Percentiles rank a stretch among this genome's conserved stretches.
Evolutionary conservation across 2,113 vertebrate species (phyloP).

Genomic region (Cnemophilus loriae): DNA sequence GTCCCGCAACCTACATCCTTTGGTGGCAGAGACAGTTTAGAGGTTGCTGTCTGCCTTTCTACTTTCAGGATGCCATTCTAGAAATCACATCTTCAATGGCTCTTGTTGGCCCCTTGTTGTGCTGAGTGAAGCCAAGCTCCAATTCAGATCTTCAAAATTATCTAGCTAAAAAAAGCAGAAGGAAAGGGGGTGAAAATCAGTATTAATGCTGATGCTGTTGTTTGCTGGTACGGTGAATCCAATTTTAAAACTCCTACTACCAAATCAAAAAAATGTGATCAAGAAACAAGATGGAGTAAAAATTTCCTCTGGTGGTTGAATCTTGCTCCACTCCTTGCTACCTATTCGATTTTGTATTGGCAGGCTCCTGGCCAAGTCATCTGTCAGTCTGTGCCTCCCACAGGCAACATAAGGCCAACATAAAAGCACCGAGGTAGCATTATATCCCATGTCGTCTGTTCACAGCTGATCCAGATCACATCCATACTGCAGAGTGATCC

Average conservation of each 20-base stretch:
- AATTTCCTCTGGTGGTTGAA: not conserved
- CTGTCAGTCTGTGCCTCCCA: not conserved
- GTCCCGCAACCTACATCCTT: not conserved
- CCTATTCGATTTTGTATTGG: not conserved
- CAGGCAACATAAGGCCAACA: not conserved
- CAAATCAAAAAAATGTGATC: not conserved
- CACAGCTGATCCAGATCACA: not conserved
- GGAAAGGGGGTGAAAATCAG: not conserved
- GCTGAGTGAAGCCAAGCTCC: not conserved
- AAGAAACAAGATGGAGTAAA: not conserved
- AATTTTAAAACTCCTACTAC: not conserved
- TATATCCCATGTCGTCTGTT: not conserved
- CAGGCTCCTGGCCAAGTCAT: not conserved
- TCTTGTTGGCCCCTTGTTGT: not conserved
- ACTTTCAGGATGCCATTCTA: not conserved
- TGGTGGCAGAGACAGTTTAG: not conserved
- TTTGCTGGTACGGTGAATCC: not conserved
- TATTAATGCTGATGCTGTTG: not conserved
- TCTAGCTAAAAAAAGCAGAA: not conserved
- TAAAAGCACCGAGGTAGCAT: not conserved
- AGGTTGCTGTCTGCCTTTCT: not conserved
- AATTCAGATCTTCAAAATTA: not conserved
- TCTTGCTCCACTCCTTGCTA: not conserved
- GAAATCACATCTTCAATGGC: not conserved
- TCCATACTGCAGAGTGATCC: not conserved